These are phyloP conservation scores for Oreonectes daqikongensis DNA, from an alignment of 2,797 vertebrate genomes.

Conservation along the genomic window DNA sequence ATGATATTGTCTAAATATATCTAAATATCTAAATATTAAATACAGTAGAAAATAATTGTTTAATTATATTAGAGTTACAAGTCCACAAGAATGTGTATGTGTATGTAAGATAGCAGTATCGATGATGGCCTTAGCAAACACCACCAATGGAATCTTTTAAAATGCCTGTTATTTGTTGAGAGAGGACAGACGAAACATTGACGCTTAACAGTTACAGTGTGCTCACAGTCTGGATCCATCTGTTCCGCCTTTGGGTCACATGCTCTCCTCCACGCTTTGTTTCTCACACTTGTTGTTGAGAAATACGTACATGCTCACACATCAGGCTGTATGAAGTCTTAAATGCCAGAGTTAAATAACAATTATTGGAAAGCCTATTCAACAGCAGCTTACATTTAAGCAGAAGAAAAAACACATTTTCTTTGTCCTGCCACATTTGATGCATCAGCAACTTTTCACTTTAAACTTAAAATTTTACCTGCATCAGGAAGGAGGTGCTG, in stretches of 20 bases:
- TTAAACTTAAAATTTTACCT: too few species aligned
- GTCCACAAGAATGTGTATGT: not conserved
- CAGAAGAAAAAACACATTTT: constrained; percentile 4
- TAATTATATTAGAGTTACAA: too few species aligned
- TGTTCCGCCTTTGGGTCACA: constrained; percentile 1
- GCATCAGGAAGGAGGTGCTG: too few species aligned
- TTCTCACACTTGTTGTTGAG: constrained; percentile 3
- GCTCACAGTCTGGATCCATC: constrained; percentile 15
- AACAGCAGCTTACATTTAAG: not conserved
- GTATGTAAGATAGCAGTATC: not conserved
- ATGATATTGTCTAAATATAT: too few species aligned
- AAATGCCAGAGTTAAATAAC: not conserved
- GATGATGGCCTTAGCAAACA: not conserved
- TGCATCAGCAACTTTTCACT: constrained; percentile 11
- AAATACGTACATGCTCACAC: not conserved
- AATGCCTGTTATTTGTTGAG: not conserved
- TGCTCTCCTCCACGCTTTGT: constrained; percentile 2
- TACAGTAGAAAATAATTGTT: too few species aligned
- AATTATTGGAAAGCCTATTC: not conserved
- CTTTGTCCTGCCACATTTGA: constrained; percentile 2
- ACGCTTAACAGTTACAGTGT: constrained; percentile 9
- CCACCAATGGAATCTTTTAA: not conserved
- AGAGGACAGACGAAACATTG: constrained; percentile 1
- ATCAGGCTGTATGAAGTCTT: not conserved
- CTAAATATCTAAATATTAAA: too few species aligned